Evolutionary conservation across 2,113 vertebrate species (phyloP).

Genomic region (Vidua macroura): DNA sequence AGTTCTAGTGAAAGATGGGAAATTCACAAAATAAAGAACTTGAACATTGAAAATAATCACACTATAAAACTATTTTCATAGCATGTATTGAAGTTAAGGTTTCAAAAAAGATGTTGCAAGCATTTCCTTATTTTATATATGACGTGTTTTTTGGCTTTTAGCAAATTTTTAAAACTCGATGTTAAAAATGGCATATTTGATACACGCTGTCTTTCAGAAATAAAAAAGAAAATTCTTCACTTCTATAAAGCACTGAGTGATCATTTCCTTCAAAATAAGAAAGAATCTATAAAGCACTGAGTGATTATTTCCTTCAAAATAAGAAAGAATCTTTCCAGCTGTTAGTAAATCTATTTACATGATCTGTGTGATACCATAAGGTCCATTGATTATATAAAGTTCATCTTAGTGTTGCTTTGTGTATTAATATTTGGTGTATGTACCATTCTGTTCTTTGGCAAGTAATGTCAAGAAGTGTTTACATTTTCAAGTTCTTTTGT

Average conservation of each 20-base stretch:
- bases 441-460: background rate
- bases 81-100: background rate
- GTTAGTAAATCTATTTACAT: background rate
- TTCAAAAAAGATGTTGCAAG: background rate
- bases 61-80: background rate
- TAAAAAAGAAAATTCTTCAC: background rate
- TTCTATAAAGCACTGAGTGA: background rate
- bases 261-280: background rate
- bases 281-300: background rate
- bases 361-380: background rate
- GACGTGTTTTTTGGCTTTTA: background rate
- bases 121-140: background rate
- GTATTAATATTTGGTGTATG: background rate
- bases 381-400: background rate
- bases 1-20: background rate
- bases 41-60: background rate
- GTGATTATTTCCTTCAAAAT: background rate
- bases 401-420: background rate
- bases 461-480: background rate
- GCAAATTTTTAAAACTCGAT: background rate
- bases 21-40: background rate
- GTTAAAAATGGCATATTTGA: background rate
- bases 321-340: background rate
- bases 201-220: background rate
- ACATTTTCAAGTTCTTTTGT: background rate